Conservation (phyloP, 2,888 invertebrate species). For the Euspilapteryx auroguttella region DNA sequence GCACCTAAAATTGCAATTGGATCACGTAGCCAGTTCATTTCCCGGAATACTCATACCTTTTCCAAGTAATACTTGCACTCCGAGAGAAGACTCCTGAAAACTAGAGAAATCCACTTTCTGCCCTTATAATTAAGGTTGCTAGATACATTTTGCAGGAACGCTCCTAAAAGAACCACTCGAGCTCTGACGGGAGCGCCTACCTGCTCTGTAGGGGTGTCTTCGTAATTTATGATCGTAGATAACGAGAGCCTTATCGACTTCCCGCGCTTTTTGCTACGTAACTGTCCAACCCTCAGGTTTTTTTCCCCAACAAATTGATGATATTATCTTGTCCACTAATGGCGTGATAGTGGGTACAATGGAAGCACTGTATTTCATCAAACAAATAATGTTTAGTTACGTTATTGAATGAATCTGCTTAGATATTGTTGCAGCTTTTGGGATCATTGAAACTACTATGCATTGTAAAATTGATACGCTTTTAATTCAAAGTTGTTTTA, state of each 20-base stretch:
- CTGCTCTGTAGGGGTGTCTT: conserved; percentile 47
- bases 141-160: not conserved
- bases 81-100: no score
- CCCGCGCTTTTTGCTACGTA: conserved; percentile 37
- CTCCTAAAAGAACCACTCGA: not conserved
- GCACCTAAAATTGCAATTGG: conserved; percentile 56
- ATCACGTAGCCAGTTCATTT: conserved; percentile 58
- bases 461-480: no score
- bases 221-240: conserved; percentile 56
- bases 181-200: conserved; percentile 19
- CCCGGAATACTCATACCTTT: conserved; percentile 37
- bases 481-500: no score
- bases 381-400: no score
- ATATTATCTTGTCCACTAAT: no score
- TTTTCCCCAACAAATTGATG: no score
- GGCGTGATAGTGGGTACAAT: no score
- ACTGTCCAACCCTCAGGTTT: no score
- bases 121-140: not conserved
- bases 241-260: conserved; percentile 57
- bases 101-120: not conserved
- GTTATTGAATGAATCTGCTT: no score
- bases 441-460: no score
- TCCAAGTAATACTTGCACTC: conserved; percentile 17
- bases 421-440: no score
- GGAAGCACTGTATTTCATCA: no score